A percentile compares a stretch with the other conserved stretches of the same genome.
Conservation (phyloP, 1,140 invertebrate genomes). For the Acyrthosiphon pisum region DNA sequence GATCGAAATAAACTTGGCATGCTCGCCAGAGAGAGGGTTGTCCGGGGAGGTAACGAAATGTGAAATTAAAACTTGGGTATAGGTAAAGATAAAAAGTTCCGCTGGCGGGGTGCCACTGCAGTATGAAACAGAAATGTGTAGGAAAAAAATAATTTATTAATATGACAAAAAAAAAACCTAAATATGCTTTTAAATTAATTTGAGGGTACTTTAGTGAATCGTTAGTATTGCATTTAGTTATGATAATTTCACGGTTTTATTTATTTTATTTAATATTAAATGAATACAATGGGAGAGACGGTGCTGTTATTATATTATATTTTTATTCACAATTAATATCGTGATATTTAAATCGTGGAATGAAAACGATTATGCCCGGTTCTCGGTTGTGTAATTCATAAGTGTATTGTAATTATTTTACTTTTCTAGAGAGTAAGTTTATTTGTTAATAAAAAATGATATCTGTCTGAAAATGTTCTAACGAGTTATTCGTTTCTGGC, state of each 20-base stretch:
- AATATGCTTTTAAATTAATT: conserved; percentile 53
- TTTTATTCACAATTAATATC: no score
- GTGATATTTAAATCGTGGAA: neutral
- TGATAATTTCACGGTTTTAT: neutral
- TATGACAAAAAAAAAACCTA: conserved; percentile 16
- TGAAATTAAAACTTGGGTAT: conserved; percentile 54
- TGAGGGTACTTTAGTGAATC: neutral
- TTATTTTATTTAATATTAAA: neutral
- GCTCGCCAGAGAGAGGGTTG: neutral
- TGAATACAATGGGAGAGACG: neutral
- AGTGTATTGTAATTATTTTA: neutral
- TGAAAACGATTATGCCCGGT: neutral
- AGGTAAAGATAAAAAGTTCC: conserved; percentile 47
- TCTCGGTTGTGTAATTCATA: neutral
- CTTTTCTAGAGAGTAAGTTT: neutral
- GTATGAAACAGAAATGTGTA: neutral
- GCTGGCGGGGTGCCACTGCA: conserved; percentile 39
- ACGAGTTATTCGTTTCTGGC: neutral
- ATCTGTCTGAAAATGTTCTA: neutral
- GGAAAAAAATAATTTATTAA: conserved; percentile 43
- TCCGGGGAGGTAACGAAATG: conserved; percentile 22
- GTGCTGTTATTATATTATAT: neutral
- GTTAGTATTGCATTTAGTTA: neutral
- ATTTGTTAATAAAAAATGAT: neutral
- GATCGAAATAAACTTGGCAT: conserved; percentile 48